Percentiles rank a stretch among this genome's conserved stretches.
phyloP scores from a whole-genome alignment of 2,888 invertebrate species.

The Polia nebulosa region DNA sequence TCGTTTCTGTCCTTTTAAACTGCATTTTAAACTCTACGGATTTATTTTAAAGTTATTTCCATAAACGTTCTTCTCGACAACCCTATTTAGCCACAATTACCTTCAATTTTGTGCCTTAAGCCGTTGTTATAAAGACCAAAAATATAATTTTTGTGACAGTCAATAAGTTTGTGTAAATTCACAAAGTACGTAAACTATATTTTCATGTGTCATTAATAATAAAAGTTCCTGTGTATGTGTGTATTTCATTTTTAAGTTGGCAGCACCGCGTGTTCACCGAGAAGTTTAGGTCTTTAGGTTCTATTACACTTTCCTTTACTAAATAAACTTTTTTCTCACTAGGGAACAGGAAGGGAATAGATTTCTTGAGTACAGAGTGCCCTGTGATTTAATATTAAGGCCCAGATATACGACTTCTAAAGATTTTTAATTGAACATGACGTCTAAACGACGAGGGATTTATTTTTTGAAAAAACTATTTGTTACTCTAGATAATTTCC shows the following conservation, averaged over 20 bases:
- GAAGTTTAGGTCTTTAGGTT: constrained; percentile 43
- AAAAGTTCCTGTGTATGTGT: constrained; percentile 54
- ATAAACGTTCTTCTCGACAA: constrained; percentile 75
- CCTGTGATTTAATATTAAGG: neutral
- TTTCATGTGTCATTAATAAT: constrained; percentile 64
- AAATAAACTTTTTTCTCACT: neutral
- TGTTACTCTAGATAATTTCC: too few relatives aligned
- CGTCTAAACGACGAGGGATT: too few relatives aligned
- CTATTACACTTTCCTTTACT: constrained; percentile 2
- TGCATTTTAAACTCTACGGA: constrained; percentile 83
- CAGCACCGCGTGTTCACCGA: constrained; percentile 28
- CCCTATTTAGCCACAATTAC: constrained; percentile 34
- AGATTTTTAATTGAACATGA: too few relatives aligned
- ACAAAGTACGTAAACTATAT: constrained; percentile 58
- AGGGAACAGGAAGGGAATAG: neutral
- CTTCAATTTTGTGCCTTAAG: constrained; percentile 68
- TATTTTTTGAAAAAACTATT: too few relatives aligned
- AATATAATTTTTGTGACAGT: constrained; percentile 17
- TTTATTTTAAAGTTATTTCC: constrained; percentile 87
- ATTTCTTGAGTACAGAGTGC: neutral
- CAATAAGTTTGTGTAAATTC: constrained; percentile 54
- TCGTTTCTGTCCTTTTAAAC: constrained; percentile 70
- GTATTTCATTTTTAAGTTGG: constrained; percentile 60
- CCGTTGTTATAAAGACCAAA: constrained; percentile 39
- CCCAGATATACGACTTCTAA: neutral